Base-by-base conservation (phyloP, 1,140 invertebrate genomes). In the Phymorhynchus buccinoides region DNA sequence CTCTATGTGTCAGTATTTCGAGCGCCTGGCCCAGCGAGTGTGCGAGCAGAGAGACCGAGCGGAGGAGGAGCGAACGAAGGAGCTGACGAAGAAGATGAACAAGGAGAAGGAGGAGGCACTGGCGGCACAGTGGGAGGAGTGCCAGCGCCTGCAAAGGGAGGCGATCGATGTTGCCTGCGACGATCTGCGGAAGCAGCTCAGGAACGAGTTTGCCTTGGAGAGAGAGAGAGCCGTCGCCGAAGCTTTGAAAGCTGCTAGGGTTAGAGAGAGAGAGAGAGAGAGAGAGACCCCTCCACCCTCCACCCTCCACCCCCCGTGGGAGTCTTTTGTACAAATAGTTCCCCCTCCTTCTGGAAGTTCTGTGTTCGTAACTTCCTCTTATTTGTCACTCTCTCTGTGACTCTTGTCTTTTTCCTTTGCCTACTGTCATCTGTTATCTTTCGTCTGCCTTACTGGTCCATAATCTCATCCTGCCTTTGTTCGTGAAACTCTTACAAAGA, bases 1-100 rank as follows among this genome's bases (percentile, higher is more conserved):
- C n/a, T n/a, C n/a, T n/a, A n/a, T n/a, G n/a, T n/a, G 87, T 41
- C 77, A 91, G 91, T 91, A 93, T 82, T 91, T 89, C 87, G 90
- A 93, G 86, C 86, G 86, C n/a, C 86, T 91, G n/a, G 89, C 90
- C 3, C 86, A 88, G 66, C 86, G 91, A 77, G 86, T 93, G 12
- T 88, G 90, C 39, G 89, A 89, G 56, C 89, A 92, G 83, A 85
- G 93, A 39, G 91, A 93, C 84, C 80, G 88, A 62, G 90, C 90
- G 6, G 92, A 93, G 85, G 89, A 90, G 81, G 91, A 93, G 81
- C 87, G 92, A 71, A 88, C 89, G 77, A 85, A 89, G 86, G 91
- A 92, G 84, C 62, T 92, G n/a, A 90, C 84, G 12, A 90, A 89
- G 82, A 91, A 90, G 84, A 79, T 92, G 48, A 85, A 90, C n/a